Percentiles rank a stretch among this genome's conserved stretches.
These are phyloP conservation scores for Lindbergichthys nudifrons DNA, from an alignment of 2,797 vertebrate species.

Conservation along the genomic window DNA sequence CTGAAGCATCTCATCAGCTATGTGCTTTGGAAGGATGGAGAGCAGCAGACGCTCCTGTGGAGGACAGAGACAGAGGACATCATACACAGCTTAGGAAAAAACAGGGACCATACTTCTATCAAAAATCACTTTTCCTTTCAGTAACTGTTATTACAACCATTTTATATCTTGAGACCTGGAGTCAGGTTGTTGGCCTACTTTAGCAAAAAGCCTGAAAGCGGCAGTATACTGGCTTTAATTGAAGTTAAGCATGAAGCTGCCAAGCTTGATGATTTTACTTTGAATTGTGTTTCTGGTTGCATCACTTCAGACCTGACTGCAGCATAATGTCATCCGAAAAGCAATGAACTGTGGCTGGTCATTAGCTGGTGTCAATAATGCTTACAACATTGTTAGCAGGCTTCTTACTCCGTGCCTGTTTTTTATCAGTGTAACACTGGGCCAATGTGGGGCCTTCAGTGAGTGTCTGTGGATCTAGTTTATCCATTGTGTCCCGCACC, in stretches of 20 bases:
- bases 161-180: neutral
- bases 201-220: neutral
- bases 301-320: too few relatives aligned
- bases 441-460: too few relatives aligned
- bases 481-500: too few relatives aligned
- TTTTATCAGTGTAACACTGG: too few relatives aligned
- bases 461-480: too few relatives aligned
- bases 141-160: neutral
- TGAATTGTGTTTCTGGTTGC: too few relatives aligned
- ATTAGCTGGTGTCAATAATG: too few relatives aligned
- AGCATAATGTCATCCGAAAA: too few relatives aligned
- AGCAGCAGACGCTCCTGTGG: conserved; percentile 92
- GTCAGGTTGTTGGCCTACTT: neutral
- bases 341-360: too few relatives aligned
- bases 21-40: conserved; percentile 96
- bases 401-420: too few relatives aligned
- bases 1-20: conserved; percentile 96
- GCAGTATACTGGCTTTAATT: neutral
- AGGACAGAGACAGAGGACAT: conserved; percentile 16
- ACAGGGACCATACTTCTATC: neutral
- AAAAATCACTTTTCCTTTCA: neutral
- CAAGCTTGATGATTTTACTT: too few relatives aligned
- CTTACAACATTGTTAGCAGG: too few relatives aligned
- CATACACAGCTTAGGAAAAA: neutral
- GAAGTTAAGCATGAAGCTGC: neutral